These are phyloP conservation scores for Zoanthus sociatus DNA, from an alignment of 92 coral and sea anemone genomes.

Conservation along the genomic window DNA sequence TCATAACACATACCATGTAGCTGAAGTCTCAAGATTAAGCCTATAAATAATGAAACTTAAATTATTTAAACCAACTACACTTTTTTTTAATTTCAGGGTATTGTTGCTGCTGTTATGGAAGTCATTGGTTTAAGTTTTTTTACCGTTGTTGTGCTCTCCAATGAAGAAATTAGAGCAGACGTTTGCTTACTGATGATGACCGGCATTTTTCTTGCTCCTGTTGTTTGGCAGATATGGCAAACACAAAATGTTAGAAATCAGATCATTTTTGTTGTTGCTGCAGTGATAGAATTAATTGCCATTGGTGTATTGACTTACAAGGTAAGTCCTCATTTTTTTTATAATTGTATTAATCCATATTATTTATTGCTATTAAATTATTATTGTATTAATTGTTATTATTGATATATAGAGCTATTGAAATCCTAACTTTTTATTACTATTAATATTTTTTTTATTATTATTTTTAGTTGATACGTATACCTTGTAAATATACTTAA, in stretches of 20 bases:
- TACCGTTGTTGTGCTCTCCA: conserved; percentile 63
- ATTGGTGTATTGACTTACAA: conserved; percentile 54
- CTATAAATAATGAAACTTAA: no score
- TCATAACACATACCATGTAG: no score
- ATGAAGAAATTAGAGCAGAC: conserved; percentile 45
- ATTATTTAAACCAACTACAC: no score
- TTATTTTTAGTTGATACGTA: no score
- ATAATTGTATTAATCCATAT: no score
- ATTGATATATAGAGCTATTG: no score
- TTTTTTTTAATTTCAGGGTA: conserved; percentile 60
- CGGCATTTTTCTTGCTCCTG: conserved; percentile 75
- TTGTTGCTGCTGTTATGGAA: conserved; percentile 73
- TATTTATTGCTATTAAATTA: no score
- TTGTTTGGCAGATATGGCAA: conserved; percentile 74
- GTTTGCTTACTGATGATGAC: conserved; percentile 83
- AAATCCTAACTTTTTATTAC: no score
- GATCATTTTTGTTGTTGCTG: conserved; percentile 38
- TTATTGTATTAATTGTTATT: no score
- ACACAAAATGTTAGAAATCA: neutral
- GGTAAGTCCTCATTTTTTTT: conserved; percentile 30
- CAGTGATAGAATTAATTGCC: conserved; percentile 67
- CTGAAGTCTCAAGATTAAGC: no score
- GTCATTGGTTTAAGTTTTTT: conserved; percentile 82
- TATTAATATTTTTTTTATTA: no score
- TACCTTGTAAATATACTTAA: no score